Evolutionary conservation across 2,797 vertebrate species (phyloP), one percentile per base, ranked within the genome.

Genomic region (Psittacula echo): DNA sequence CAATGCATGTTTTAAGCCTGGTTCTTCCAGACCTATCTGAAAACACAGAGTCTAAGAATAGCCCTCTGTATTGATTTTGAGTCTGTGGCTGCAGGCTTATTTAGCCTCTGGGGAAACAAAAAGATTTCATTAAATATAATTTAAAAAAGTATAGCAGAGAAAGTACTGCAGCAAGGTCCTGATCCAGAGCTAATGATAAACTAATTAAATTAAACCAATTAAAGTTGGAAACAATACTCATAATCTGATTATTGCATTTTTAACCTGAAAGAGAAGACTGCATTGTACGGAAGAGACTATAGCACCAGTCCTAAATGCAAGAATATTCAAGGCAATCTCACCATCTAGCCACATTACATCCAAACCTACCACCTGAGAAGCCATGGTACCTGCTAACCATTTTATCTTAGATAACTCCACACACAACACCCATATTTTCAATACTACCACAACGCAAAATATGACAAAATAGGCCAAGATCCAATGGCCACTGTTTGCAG

Each of bases 71-170:
- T 10, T 64, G 9, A 77, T 87, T 85, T 29, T 32, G 22, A 61
- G 47, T 76, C 75, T 85, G 73, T 71, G 60, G 34, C 50, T 91
- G 39, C 45, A 71, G 27, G 13, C 67, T 92, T 60, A n/a, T 66
- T 85, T 67, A 85, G 32, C n/a, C 64, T 68, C 70, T 73, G 27
- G 45, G 34, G 44, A 94, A 84, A 82, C 19, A 85, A 70, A 80
- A 19, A 78, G 39, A 78, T 75, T 86, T 39, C 45, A 78, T 64
- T 91, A 95, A 66, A 73, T 62, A 60, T 44, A 88, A 96, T 90
- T 93, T 75, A 91, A 90, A 39, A 30, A 90, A 93, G 16, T 29
- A 41, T 5, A 88, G 34, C 45, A 76, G 37, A 85, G 24, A 51
- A 47, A 62, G 24, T 60, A 73, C 27, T 60, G 67, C 74, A 91